Percentiles rank a stretch among this genome's conserved stretches.
Evolutionary conservation across 2,113 vertebrate genomes (phyloP).

Genomic region (Bambusicola thoracicus): DNA sequence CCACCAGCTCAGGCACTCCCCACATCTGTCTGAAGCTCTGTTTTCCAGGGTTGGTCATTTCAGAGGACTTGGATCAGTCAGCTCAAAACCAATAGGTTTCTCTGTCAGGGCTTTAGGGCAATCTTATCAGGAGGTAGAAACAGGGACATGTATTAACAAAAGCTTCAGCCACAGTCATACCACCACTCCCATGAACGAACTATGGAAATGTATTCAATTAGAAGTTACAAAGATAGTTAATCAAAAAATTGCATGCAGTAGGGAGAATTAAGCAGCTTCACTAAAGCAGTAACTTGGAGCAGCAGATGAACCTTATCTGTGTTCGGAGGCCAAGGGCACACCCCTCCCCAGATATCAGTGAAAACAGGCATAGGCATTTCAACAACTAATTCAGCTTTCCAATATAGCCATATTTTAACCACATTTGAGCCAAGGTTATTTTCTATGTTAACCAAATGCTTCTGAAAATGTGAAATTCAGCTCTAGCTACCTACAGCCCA

Average conservation of each 20-base stretch:
- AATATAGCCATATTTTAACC: not conserved
- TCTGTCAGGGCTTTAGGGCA: not conserved
- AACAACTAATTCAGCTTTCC: not conserved
- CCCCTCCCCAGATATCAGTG: not conserved
- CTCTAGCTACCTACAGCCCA: not conserved
- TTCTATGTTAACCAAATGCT: not conserved
- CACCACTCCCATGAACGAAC: not conserved
- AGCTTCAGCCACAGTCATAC: not conserved
- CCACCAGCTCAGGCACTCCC: not conserved
- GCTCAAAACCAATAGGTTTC: not conserved
- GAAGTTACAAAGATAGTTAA: not conserved
- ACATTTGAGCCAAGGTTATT: not conserved
- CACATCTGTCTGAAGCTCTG: not conserved
- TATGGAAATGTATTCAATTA: not conserved
- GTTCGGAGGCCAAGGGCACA: not conserved
- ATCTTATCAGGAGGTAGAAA: not conserved
- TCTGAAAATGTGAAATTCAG: not conserved
- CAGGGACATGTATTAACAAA: fast-evolving
- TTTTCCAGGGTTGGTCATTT: not conserved
- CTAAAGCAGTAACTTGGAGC: not conserved
- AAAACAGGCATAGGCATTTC: not conserved
- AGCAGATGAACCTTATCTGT: not conserved
- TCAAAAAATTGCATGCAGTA: too few relatives aligned
- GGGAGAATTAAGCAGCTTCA: not conserved
- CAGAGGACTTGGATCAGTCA: not conserved